phyloP scores from a whole-genome alignment of 2,797 vertebrate species.

The Thamnophis elegans region DNA sequence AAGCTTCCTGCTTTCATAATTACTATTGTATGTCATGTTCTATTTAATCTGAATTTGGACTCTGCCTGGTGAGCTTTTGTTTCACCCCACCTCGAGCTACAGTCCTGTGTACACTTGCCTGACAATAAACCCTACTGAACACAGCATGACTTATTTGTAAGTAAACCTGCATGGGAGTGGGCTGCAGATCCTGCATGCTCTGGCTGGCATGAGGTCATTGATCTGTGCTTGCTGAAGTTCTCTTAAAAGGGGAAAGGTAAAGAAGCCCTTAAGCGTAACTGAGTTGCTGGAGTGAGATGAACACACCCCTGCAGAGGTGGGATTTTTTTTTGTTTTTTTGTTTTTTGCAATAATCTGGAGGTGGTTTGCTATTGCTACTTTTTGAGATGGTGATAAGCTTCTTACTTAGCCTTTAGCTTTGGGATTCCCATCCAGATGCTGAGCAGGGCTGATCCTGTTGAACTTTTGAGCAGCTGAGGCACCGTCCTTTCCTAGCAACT shows the following conservation, averaged over 20 bases:
- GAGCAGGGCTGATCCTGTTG: not conserved
- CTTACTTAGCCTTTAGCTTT: not conserved
- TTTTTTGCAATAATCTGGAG: not conserved
- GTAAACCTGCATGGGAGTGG: not conserved
- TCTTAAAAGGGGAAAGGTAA: not conserved
- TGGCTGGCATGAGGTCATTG: not conserved
- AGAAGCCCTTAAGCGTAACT: not conserved
- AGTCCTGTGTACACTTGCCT: not conserved
- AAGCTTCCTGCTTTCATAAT: not conserved
- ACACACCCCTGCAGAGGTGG: not conserved
- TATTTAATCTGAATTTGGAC: conserved; percentile 11
- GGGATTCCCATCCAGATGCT: not conserved
- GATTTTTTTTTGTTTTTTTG: not conserved
- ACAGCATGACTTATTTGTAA: not conserved
- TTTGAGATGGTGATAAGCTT: not conserved
- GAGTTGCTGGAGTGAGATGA: not conserved
- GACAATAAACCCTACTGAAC: not conserved
- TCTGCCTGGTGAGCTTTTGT: not conserved
- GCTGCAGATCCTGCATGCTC: not conserved
- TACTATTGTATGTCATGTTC: not conserved
- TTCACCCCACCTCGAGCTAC: not conserved
- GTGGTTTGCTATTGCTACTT: not conserved
- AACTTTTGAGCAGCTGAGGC: not conserved
- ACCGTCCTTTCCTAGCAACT: not conserved
- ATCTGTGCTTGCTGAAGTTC: not conserved